These are phyloP conservation scores for Salmo trutta DNA, from an alignment of 2,797 vertebrate genomes.

Conservation along the genomic window DNA sequence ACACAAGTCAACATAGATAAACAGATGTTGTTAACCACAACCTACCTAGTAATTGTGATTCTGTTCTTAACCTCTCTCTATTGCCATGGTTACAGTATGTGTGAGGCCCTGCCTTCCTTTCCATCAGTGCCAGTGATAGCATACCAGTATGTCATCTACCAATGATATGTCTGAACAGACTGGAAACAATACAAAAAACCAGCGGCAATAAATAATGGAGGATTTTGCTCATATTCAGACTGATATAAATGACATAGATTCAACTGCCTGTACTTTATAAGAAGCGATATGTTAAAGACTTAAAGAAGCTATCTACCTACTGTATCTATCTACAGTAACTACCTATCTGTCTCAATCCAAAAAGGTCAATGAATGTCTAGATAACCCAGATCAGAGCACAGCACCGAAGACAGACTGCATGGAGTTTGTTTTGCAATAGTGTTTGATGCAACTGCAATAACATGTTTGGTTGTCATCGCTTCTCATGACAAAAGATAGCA, in stretches of 20 bases:
- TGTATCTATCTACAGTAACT: slow-evolving; percentile 40
- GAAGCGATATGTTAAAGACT: slow-evolving; percentile 62
- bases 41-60: background rate
- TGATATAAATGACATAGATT: slow-evolving; percentile 67
- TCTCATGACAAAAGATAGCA: slow-evolving; percentile 36
- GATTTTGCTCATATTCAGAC: slow-evolving; percentile 49
- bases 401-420: slow-evolving; percentile 25
- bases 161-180: slow-evolving; percentile 31
- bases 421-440: slow-evolving; percentile 14
- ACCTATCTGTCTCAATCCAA: slow-evolving; percentile 38
- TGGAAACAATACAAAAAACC: slow-evolving; percentile 46
- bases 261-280: slow-evolving; percentile 52
- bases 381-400: slow-evolving; percentile 34
- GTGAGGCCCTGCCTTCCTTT: slow-evolving; percentile 4
- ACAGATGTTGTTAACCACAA: slow-evolving; percentile 10
- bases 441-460: slow-evolving; percentile 2
- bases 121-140: slow-evolving; percentile 19
- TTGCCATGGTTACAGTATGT: background rate
- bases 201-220: slow-evolving; percentile 64
- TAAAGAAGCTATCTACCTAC: slow-evolving; percentile 62
- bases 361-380: slow-evolving; percentile 32
- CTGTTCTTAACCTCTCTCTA: background rate
- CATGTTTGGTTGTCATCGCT: slow-evolving; percentile 26
- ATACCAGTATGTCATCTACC: slow-evolving; percentile 14
- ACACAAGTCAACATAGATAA: background rate